Conservation (phyloP, 2,888 invertebrate genomes). For the Lucinisca nassula region DNA sequence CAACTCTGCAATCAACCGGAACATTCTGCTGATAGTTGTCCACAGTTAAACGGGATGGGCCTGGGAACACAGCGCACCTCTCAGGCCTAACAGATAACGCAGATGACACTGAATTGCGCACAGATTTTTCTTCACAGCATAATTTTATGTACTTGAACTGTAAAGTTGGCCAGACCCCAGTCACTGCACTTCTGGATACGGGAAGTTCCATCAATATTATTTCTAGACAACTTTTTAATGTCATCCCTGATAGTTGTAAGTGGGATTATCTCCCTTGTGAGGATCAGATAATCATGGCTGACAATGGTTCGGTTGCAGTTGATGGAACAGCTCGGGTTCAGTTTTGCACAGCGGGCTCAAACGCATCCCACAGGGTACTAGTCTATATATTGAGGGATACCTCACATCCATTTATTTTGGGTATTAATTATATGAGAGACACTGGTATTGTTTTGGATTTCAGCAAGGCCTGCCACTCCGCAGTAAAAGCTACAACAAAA, state of each 20-base stretch:
- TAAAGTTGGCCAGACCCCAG: background rate
- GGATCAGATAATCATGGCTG: constrained; percentile 5
- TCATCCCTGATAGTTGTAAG: background rate
- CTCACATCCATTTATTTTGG: constrained; percentile 14
- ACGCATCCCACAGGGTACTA: background rate
- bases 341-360: background rate
- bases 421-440: background rate
- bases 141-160: constrained; percentile 30
- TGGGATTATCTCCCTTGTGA: background rate
- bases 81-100: constrained; percentile 26
- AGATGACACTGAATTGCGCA: background rate
- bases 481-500: background rate
- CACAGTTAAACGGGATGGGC: constrained; percentile 31
- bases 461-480: too few relatives aligned
- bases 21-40: background rate
- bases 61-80: constrained; percentile 32
- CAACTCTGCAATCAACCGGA: background rate
- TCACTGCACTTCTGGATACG: constrained; percentile 26
- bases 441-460: constrained; percentile 25
- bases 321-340: constrained; percentile 14
- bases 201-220: constrained; percentile 29
- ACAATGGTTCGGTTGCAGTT: constrained; percentile 1
- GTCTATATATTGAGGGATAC: constrained; percentile 10
- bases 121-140: background rate
- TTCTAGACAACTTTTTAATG: constrained; percentile 4